These are phyloP conservation scores for Drosophila vallismaia DNA, from an alignment of 2,888 invertebrate genomes.

Conservation along the genomic window DNA sequence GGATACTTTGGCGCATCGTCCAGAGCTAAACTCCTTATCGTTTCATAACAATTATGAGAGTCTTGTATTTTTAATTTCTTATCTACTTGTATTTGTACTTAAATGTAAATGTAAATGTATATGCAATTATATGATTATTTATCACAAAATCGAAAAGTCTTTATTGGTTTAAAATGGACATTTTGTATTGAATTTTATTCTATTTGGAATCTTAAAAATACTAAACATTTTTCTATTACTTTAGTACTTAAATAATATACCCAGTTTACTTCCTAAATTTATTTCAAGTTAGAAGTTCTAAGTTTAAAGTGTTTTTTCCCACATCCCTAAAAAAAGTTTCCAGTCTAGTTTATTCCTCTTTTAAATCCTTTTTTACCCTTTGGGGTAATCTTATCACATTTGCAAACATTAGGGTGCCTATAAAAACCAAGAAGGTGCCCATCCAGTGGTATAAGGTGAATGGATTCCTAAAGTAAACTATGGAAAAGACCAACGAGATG, in stretches of 20 bases:
- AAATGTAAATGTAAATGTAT: constrained; percentile 60
- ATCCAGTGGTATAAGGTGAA: constrained; percentile 96
- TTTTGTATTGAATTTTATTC: no score
- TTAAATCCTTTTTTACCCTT: constrained; percentile 25
- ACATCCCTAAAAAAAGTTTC: no score
- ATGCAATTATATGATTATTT: constrained; percentile 51
- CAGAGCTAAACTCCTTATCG: constrained; percentile 34
- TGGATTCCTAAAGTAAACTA: constrained; percentile 94
- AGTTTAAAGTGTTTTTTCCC: no score
- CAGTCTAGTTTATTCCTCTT: constrained; percentile 10
- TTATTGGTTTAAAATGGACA: background rate
- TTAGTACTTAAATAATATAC: no score
- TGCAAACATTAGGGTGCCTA: constrained; percentile 95
- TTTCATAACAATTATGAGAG: constrained; percentile 45
- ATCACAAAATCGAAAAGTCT: constrained; percentile 7
- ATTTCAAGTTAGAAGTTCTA: no score
- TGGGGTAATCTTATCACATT: constrained; percentile 86
- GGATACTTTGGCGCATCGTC: constrained; percentile 24
- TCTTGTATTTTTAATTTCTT: constrained; percentile 62
- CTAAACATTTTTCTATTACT: no score
- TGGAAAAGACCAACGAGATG: constrained; percentile 95
- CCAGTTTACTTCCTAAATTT: no score
- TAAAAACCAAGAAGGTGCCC: constrained; percentile 94
- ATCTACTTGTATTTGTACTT: constrained; percentile 67
- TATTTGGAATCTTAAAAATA: no score